Base-by-base conservation (phyloP, 2,888 invertebrate genomes). In the Pandemis heparana region DNA sequence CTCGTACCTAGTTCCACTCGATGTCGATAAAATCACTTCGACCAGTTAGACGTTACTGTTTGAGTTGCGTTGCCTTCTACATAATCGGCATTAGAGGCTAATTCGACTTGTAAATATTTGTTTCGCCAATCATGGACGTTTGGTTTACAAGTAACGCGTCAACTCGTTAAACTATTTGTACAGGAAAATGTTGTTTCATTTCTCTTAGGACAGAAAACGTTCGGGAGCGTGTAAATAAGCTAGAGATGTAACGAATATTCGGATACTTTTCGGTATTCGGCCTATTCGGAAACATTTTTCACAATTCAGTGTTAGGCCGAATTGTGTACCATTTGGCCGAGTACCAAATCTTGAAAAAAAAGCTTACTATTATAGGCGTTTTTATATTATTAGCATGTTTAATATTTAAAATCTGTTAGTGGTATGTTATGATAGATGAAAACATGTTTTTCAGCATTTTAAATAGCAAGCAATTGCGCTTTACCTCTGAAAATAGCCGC, bases 21-120 rank as follows among this genome's bases (percentile, higher is more conserved):
- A 86, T 87, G 86, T 84, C 87, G 88, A 91, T 89, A 88, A 89
- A 89, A 90, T 91, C 89, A 89, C 87, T 88, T 83, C 84, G 85
- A 86, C 78, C 81, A 81, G 85, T 82, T 81, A 82, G 79, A 79
- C 79, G 82, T 83, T 82, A 79, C 82, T 80, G 76, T 80, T 75
- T 76, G 77, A 76, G 75, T 75, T 76, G 75, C 61, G 41, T 68
- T 62, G 16, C 41, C 59, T 39, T 39, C 18, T 43, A 39, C 18
- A 32, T 60, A 51, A 53, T 39, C 16, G 18, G n/a, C 23, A 51
- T 62, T 60, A 69, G 38, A 10, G 14, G 32, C 51, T 62, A 70
- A 59, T 68, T 73, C 46, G n/a, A 16, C 18, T 62, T 71, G 12
- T 46, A n/a, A 75, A 71, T 59, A 38, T 69, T 70, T 61, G 43